Base-by-base conservation (phyloP, 2,888 invertebrate genomes). In the Galerucella nymphaeae region DNA sequence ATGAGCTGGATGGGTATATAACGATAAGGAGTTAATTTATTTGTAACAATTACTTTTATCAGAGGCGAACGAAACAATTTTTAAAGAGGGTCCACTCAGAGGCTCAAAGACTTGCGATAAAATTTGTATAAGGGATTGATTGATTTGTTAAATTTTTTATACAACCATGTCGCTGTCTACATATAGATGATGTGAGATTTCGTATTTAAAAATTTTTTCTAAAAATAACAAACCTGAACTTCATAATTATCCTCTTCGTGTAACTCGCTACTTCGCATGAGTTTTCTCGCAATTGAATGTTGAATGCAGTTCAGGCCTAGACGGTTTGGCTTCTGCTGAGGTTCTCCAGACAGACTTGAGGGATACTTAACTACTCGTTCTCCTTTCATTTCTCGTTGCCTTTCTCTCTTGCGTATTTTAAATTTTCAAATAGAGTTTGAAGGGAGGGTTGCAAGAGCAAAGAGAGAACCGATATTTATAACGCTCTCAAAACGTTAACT, bases 381-480 rank as follows among this genome's bases (percentile, higher is more conserved):
- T 62, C 41, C 10, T n/a, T 50, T 16, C 16, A 16, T 10, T 53
- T 50, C 14, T 45, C 14, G 2, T 14, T 14, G 48, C 16, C 16
- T 53, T n/a, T 62, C 16, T 41, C 48, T 63, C 20, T 53, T 16
- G 23, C 23, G 67, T 67, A 67, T 59, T 67, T 45, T 48, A 62
- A 62, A 61, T 14, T 62, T 38, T 69, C 61, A 61, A 53, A 62
- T 53, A 41, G 53, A 62, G 41, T 61, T 13, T 53, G 41, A n/a
- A 41, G 61, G n/a, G 9, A 16, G 23, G 67, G 48, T 9, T 23
- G 45, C 45, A 11, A 55, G 61, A 18, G 41, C 13, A 42, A 42
- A 14, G 45, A 62, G 20, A 42, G 42, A 62, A 42, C 70, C 70
- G 72, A 75, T 75, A 65, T 70, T 75, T 68, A 72, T 74, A 70